Conservation (phyloP, 2,113 vertebrate species). For the Scytalopus superciliaris region DNA sequence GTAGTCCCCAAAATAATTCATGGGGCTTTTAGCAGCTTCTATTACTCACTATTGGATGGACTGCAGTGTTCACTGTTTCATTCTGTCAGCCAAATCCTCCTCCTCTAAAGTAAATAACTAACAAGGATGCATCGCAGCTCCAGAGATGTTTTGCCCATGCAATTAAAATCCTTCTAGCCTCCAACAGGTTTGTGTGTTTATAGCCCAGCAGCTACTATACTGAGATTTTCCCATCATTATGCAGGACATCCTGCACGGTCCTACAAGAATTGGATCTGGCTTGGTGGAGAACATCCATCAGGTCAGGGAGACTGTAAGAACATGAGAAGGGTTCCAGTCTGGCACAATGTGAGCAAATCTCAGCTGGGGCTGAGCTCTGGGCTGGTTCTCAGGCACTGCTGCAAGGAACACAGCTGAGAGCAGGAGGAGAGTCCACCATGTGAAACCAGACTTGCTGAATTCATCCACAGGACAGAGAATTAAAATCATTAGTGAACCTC, state of each 20-base stretch:
- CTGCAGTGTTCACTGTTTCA: not conserved
- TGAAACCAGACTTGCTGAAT: not conserved
- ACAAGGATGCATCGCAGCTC: not conserved
- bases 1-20: not conserved
- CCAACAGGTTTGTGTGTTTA: not conserved
- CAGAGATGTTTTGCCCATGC: not conserved
- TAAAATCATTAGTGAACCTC: not conserved
- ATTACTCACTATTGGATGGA: not conserved
- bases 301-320: not conserved
- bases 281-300: not conserved
- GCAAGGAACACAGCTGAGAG: rapidly evolving
- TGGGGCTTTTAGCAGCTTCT: not conserved
- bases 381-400: not conserved
- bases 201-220: not conserved
- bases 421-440: not conserved
- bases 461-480: not conserved
- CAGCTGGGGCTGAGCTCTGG: not conserved
- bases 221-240: not conserved
- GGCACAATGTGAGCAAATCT: not conserved
- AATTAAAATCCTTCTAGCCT: not conserved
- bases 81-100: not conserved
- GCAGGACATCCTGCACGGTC: not conserved
- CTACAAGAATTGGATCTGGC: not conserved
- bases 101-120: not conserved
- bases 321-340: not conserved